Percentiles rank a stretch among this genome's conserved stretches.
Evolutionary conservation across 2,797 vertebrate genomes (phyloP).

Genomic region (Columba guinea): DNA sequence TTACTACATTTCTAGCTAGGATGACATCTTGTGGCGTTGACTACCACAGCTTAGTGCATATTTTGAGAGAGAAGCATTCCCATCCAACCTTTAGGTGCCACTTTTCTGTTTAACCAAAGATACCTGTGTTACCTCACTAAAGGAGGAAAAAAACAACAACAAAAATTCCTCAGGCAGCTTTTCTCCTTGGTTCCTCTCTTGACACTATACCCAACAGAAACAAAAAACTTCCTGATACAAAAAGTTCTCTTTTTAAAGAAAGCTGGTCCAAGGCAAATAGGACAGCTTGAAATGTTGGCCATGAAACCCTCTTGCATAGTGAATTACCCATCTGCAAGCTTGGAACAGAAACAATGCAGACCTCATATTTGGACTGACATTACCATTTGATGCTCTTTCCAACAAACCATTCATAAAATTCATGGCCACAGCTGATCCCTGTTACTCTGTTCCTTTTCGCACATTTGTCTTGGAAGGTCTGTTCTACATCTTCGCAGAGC

Average conservation of each 20-base stretch:
- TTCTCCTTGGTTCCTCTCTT: neutral
- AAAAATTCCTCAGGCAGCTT: neutral
- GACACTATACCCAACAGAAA: neutral
- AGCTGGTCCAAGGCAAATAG: conserved; percentile 47
- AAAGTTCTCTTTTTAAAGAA: neutral
- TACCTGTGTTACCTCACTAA: neutral
- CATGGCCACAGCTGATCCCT: conserved; percentile 38
- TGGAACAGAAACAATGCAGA: conserved; percentile 63
- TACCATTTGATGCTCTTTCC: conserved; percentile 64
- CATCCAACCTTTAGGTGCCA: neutral
- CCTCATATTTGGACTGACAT: conserved; percentile 41
- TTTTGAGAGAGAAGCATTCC: neutral
- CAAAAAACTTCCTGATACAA: neutral
- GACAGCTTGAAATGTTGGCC: conserved; percentile 48
- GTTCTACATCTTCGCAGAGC: conserved; percentile 5
- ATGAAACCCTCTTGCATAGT: conserved; percentile 44
- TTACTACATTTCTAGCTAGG: neutral
- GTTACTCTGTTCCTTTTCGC: conserved; percentile 31
- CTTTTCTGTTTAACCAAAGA: neutral
- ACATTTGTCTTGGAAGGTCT: conserved; percentile 45
- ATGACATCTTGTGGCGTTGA: neutral
- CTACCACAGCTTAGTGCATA: neutral
- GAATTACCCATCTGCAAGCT: conserved; percentile 62
- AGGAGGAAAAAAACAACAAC: fast-evolving
- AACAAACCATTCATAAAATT: conserved; percentile 70